These are phyloP conservation scores for Linnaemya tessellans DNA, from an alignment of 2,888 invertebrate genomes.

Conservation along the genomic window DNA sequence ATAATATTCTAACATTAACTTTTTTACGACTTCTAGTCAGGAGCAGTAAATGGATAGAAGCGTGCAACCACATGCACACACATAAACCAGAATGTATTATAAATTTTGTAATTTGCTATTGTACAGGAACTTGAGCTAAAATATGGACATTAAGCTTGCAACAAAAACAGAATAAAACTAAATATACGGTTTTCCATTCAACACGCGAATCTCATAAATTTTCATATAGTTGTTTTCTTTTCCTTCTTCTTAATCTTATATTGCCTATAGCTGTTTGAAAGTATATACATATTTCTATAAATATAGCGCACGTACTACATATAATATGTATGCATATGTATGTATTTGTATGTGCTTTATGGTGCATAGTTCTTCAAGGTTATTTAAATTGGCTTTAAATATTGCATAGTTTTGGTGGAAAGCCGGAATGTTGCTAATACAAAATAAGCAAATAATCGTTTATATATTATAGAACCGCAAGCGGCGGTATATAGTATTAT, in stretches of 20 bases:
- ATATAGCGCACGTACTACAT: not conserved
- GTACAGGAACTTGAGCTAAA: slow-evolving; percentile 8
- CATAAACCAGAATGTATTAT: not conserved
- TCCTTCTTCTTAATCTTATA: slow-evolving; percentile 30
- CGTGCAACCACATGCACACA: not conserved
- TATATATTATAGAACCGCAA: not conserved
- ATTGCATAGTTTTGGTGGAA: not conserved
- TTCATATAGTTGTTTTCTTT: slow-evolving; percentile 14
- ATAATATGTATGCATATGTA: too few relatives aligned
- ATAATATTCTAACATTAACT: slow-evolving; percentile 51
- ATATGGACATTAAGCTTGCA: slow-evolving; percentile 31
- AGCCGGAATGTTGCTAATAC: not conserved
- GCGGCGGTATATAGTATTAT: too few relatives aligned
- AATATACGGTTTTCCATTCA: slow-evolving; percentile 43
- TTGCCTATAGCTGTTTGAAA: slow-evolving; percentile 42
- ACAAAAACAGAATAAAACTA: slow-evolving; percentile 24
- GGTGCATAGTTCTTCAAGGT: not conserved
- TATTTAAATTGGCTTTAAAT: not conserved
- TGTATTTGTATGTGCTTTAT: not conserved
- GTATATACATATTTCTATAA: not conserved
- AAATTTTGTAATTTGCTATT: not conserved
- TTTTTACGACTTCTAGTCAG: slow-evolving; percentile 63
- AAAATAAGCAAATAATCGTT: not conserved
- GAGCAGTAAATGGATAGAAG: not conserved
- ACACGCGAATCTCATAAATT: slow-evolving; percentile 69